Evolutionary conservation across 2,797 vertebrate species (phyloP).

Genomic region (Polyboroides typus): DNA sequence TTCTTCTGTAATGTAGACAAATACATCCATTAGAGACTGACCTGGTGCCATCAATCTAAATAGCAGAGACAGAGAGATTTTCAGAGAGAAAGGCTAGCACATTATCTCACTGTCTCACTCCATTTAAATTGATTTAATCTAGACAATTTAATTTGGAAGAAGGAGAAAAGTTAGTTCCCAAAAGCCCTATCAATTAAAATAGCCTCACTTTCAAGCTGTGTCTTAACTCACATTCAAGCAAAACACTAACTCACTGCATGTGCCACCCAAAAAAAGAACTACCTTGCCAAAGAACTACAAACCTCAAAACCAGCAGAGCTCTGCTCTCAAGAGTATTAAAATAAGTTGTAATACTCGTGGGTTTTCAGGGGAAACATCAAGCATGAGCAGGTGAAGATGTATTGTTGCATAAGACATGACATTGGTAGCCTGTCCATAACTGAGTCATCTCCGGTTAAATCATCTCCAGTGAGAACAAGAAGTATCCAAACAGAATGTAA

Average conservation of each 20-base stretch:
- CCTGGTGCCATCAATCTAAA: conserved; percentile 25
- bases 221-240: neutral
- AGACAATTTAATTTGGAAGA: conserved; percentile 37
- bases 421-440: neutral
- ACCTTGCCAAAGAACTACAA: neutral
- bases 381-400: neutral
- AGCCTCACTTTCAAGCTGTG: neutral
- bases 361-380: neutral
- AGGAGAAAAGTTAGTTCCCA: neutral
- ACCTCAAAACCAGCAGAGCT: neutral
- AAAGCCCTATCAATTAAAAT: conserved; percentile 36
- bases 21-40: conserved; percentile 39
- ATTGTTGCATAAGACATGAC: neutral
- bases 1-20: conserved; percentile 3
- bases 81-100: neutral
- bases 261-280: neutral
- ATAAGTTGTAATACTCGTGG: neutral
- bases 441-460: neutral
- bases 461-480: neutral
- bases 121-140: conserved; percentile 42
- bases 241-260: neutral
- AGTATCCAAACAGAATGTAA: neutral
- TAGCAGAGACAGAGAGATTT: conserved; percentile 10
- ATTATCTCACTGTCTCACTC: neutral
- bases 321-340: neutral